Percentiles rank a stretch among this genome's conserved stretches.
These are phyloP conservation scores for Villa cingulata DNA, from an alignment of 2,888 invertebrate species.

Conservation along the genomic window DNA sequence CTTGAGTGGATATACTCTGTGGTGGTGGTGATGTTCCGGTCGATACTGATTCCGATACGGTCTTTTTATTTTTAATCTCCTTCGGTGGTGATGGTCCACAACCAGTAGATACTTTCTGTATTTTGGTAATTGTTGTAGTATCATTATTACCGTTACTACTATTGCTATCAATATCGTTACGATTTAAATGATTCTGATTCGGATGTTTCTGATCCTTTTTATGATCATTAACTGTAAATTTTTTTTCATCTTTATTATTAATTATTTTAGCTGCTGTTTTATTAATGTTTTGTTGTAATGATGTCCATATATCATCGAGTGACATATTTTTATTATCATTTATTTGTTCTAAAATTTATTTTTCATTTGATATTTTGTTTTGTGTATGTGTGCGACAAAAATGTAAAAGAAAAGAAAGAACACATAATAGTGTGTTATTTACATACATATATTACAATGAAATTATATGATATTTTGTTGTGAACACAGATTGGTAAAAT, in stretches of 20 bases:
- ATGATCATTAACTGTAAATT: conserved; percentile 16
- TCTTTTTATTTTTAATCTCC: conserved; percentile 27
- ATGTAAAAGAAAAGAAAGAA: no score
- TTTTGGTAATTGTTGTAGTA: conserved; percentile 2
- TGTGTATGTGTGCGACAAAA: no score
- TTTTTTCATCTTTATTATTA: conserved; percentile 15
- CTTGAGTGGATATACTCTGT: conserved; percentile 77
- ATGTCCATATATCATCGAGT: conserved; percentile 34
- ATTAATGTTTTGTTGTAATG: conserved; percentile 33
- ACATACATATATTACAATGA: no score
- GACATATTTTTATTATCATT: conserved; percentile 13
- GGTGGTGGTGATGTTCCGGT: conserved; percentile 78
- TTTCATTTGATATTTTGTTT: no score
- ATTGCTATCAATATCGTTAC: no score
- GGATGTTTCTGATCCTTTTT: conserved; percentile 5
- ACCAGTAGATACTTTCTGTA: conserved; percentile 42
- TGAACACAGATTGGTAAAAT: no score
- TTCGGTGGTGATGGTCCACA: conserved; percentile 49
- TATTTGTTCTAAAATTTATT: no score
- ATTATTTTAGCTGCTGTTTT: conserved; percentile 20
- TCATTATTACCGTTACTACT: background rate
- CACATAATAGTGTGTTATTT: no score
- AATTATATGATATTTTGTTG: no score
- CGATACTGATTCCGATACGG: conserved; percentile 33
- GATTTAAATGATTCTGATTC: no score